Base-by-base conservation (phyloP, 2,113 vertebrate genomes). In the Fulmarus glacialis region DNA sequence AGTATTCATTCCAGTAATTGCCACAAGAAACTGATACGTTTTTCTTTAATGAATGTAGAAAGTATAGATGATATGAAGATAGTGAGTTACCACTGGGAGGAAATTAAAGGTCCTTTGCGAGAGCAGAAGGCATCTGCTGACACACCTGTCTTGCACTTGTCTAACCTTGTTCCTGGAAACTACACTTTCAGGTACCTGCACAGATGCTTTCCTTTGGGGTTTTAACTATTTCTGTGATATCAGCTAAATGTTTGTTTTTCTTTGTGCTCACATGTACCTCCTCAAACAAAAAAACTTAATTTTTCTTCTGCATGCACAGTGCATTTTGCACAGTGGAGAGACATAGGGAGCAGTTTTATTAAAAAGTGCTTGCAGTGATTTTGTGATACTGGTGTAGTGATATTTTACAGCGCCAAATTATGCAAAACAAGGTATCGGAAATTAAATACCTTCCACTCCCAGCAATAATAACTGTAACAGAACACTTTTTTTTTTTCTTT, bases 31-130 rank as follows among this genome's bases (percentile, higher is more conserved):
- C 22, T 91, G 59, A 63, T 78, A 3, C 0, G 1, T 47, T 95
- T 94, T 86, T 89, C 68, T 97, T 96, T 48, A 91, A 89, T 83
- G 42, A 52, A 64, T 42, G 23, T 92, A 99, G 99, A 98, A 95
- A 99, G 98, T 75, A 62, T 77, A 38, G 99, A 99, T 97, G 99
- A 99, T 88, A 82, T 47, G 83, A 95, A 98, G 73, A 98, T 99
- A 58, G 97, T 98, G 77, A 98, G 97, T 82, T 99, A 98, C 78
- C 97, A 93, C 89, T 99, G 99, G 99, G 98, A 99, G 74, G 98
- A 99, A 97, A 94, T 98, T 83, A 93, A 95, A n/a, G 99, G 98
- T 58, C 98, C 98, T 48, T 40, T 97, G 42, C 52, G 95, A 90
- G 97, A 98, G 78, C 92, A 97, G 89, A 98, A 97, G 56, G 96